Evolutionary conservation across 2,888 invertebrate genomes (phyloP), one percentile per base, ranked within the genome.

Genomic region (Brachylomia viminalis): DNA sequence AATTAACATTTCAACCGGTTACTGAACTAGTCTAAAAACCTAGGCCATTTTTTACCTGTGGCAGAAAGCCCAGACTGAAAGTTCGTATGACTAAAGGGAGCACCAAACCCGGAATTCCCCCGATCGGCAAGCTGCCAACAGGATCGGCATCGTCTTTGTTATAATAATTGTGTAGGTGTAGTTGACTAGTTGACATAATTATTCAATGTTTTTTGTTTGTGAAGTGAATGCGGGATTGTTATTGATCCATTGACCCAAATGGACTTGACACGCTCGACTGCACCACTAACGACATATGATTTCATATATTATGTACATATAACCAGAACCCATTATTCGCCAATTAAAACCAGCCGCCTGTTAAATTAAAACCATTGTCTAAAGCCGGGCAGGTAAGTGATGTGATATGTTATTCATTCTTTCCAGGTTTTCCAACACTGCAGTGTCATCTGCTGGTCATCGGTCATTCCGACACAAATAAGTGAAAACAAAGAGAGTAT

Each of bases 201-300:
- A 54, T 72, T 64, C 47, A 42, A 69, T 10, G 45, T 17, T 59
- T 73, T 68, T 58, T 52, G 20, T 77, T 72, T 67, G 56, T 68
- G 62, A 33, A 52, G 49, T 56, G 61, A 56, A 72, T 10, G 42
- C 27, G n/a, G 56, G 58, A 67, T 58, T 73, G 47, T 38, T 87
- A 89, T 87, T 79, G 86, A 88, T 90, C 86, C 68, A 75, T 82
- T 88, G 90, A 88, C 88, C 89, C 77, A 85, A 80, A 82, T 86
- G 68, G 58, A 73, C 61, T 47, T 74, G 80, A 72, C 65, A 76
- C 73, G 65, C 73, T 80, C 67, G 65, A 52, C 54, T 70, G 67
- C 62, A 45, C 58, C 45, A 75, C 71, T 78, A 77, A 78, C 77
- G 72, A 80, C 0, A 42, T 42, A 64, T 73, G 42, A 76, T 76